Evolutionary conservation across 1,140 invertebrate genomes (phyloP), one percentile per base, ranked within the genome.

Genomic region (Piezodorus guildinii): DNA sequence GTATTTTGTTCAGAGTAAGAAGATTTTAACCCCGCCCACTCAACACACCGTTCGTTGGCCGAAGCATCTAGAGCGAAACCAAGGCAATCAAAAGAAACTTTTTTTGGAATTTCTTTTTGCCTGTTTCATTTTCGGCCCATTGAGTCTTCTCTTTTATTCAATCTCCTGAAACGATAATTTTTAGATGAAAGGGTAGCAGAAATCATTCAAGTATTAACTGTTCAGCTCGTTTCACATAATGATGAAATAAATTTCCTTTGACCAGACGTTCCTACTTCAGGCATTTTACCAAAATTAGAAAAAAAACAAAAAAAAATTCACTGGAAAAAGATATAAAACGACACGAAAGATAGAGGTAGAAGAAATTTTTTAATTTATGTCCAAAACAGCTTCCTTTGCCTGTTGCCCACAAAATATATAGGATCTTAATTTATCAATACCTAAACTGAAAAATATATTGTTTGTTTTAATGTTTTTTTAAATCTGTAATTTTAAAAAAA

Each of bases 121-220:
- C 21, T 23, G 23, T 56, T 56, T 56, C 52, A 56, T 56, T 56
- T 56, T 56, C 52, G 23, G 52, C 4, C 52, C 52, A 56, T 56
- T 56, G 52, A n/a, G 4, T 25, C 17, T 23, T 25, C 52, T 56
- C 52, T 56, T 56, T 56, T 56, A 56, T 56, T 56, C 17, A 5
- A 16, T 10, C 52, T 56, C 23, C 52, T 56, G 23, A 23, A 56
- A 23, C 17, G 52, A 56, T 56, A 56, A 56, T 56, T 56, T 56
- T 23, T 56, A 15, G 19, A 56, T 56, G 17, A 56, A 56, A 56
- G 52, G 52, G 52, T 25, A 56, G 23, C 52, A 56, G 52, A 56
- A 56, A 56, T 56, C 52, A 23, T n/a, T 56, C 17, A 56, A 56
- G 52, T 56, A 56, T 56, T 56, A 56, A 56, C 52, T 25, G 23